Evolutionary conservation across 2,113 vertebrate species (phyloP).

Genomic region (Sylvia atricapilla): DNA sequence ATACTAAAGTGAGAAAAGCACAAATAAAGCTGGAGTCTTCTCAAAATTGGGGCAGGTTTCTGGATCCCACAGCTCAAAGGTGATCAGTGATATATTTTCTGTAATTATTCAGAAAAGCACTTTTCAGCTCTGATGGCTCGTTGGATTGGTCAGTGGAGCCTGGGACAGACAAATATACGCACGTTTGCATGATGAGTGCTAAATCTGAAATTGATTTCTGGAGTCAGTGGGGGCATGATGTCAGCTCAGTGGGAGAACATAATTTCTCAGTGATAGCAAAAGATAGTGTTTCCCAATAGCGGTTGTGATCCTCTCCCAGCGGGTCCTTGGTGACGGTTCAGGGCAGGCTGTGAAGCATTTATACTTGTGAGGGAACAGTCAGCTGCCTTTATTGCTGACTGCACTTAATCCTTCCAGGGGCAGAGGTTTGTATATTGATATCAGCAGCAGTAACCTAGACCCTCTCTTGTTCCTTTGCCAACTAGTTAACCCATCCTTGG

Average conservation of each 20-base stretch:
- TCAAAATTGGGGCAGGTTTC: not conserved
- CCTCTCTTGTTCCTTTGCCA: not conserved
- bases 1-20: not conserved
- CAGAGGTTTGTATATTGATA: not conserved
- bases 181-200: not conserved
- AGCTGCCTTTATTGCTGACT: constrained; percentile 34
- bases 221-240: not conserved
- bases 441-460: not conserved
- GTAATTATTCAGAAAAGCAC: not conserved
- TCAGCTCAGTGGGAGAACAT: not conserved
- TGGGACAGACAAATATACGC: not conserved
- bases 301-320: not conserved
- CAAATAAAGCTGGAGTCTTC: not conserved
- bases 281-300: not conserved
- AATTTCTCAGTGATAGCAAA: not conserved
- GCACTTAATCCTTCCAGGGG: not conserved
- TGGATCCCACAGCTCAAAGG: not conserved
- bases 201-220: not conserved
- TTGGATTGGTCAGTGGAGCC: not conserved
- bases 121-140: not conserved
- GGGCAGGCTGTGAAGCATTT: constrained; percentile 25
- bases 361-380: not conserved
- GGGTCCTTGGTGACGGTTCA: constrained; percentile 1
- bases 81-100: not conserved
- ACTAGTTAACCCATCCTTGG: not conserved